Evolutionary conservation across 2,888 invertebrate genomes (phyloP).

Genomic region (Beris chalybata): DNA sequence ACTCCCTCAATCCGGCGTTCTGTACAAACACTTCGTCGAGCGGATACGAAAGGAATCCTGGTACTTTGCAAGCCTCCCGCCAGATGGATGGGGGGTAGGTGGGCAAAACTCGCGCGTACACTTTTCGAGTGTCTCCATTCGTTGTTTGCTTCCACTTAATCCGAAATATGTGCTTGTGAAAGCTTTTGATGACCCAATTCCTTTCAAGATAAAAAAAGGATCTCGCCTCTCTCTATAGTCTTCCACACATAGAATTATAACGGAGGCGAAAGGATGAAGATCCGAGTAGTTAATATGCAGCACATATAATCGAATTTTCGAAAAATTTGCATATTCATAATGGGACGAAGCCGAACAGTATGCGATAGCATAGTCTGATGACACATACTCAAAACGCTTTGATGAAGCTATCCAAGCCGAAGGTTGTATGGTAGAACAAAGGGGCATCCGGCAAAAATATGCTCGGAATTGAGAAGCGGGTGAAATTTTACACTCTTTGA

Average conservation of each 20-base stretch:
- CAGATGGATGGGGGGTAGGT: too few relatives aligned
- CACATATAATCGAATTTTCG: slow-evolving; percentile 1
- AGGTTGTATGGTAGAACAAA: not conserved
- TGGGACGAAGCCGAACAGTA: not conserved
- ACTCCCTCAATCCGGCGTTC: too few relatives aligned
- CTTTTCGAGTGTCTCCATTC: not conserved
- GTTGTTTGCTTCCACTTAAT: slow-evolving; percentile 14
- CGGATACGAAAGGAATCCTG: too few relatives aligned
- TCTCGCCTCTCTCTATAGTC: not conserved
- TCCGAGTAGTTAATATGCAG: not conserved
- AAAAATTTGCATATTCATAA: slow-evolving; percentile 12
- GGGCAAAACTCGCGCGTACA: too few relatives aligned
- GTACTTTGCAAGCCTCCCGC: too few relatives aligned
- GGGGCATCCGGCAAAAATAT: not conserved
- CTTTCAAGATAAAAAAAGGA: not conserved
- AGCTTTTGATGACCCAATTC: slow-evolving; percentile 25
- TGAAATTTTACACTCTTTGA: not conserved
- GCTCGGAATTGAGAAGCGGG: not conserved
- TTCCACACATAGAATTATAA: not conserved
- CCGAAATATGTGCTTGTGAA: slow-evolving; percentile 22
- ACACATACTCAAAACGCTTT: not conserved
- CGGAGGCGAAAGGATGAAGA: not conserved
- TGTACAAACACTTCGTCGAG: too few relatives aligned
- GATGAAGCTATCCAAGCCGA: not conserved
- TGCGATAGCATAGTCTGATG: slow-evolving; percentile 1